Evolutionary conservation across 2,113 vertebrate species (phyloP), one percentile per base, ranked within the genome.

Genomic region (Pterophyllum scalare): DNA sequence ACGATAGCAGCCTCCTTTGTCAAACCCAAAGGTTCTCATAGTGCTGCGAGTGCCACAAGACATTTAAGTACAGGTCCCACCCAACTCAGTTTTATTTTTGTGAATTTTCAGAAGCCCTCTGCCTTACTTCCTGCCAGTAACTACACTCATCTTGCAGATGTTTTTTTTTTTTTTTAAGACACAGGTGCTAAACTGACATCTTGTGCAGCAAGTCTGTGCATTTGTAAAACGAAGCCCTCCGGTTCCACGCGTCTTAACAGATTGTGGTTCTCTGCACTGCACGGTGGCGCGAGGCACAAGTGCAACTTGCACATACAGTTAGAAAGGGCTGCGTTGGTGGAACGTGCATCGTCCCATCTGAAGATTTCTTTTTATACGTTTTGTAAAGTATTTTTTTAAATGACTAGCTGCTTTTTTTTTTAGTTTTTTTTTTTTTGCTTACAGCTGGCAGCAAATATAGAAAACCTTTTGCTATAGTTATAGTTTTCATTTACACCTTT

Each of bases 151-250:
- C 35, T 26, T 38, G 43, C 54, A 86, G 72, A 79, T 31, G 19
- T 75, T 46, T 67, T 11, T 38, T 58, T 70, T n/a, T 75, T 67
- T 31, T 57, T 43, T 43, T 65, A 58, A 86, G 80, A 80, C 82
- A 74, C 86, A 84, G 90, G 81, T 93, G 92, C 87, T 83, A 87
- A 90, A 92, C 88, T 86, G 88, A 91, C 88, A 84, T 89, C 59
- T 87, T 81, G 59, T 24, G 4, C 59, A 3, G 65, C 80, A 81
- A 75, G 75, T 84, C 80, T 89, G 67, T 70, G 82, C 82, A 75
- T 88, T 84, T 91, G 72, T 87, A 49, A 89, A 88, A 84, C 1
- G 5, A 46, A 65, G 80, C 52, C 57, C 56, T 78, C 12, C 35
- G 74, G 86, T 52, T 28, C 83, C 80, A 74, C 85, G 75, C 35